Base-by-base conservation (phyloP, 2,113 vertebrate species). In the Pseudopodoces humilis region DNA sequence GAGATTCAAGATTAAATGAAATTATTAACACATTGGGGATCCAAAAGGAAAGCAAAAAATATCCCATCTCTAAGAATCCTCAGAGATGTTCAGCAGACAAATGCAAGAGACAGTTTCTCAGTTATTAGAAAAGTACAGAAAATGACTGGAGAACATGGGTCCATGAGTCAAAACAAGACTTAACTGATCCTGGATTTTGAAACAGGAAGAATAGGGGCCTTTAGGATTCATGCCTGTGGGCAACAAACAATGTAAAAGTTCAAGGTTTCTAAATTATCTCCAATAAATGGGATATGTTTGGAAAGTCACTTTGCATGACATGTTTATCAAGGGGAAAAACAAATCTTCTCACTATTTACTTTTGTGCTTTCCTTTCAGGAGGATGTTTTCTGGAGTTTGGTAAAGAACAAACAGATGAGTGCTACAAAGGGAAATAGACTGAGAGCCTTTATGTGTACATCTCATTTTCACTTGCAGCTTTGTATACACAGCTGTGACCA, bases 301-400 rank as follows among this genome's bases (percentile, higher is more conserved):
- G 86, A 96, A 96, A 97, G 92, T 88, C 95, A 93, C 94, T 97
- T 97, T 96, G 94, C 94, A 90, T 93, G 96, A 97, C 82, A 94
- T 97, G 94, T 98, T 98, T 97, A 97, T 97, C 88, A 96, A 96
- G 83, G 68, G 91, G 67, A 93, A 95, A 98, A 97, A 64, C 90
- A 96, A 95, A 92, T 94, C 94, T 95, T 94, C 93, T 94, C 93
- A 83, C 92, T 97, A 96, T 98, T 97, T 98, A 97, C 96, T 98
- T 96, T 93, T 93, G 55, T 41, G 85, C 52, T 93, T 93, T 85
- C 78, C 58, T 95, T 94, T 94, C 37, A 87, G 93, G 69, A 96
- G 86, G 94, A 92, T 92, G 92, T 95, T 97, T 97, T 97, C 88
- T 96, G 95, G 91, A 84, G 63, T 95, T 97, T 96, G 69, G 92